Evolutionary conservation across 2,888 invertebrate species (phyloP).

Genomic region (Plagodis dolabraria): DNA sequence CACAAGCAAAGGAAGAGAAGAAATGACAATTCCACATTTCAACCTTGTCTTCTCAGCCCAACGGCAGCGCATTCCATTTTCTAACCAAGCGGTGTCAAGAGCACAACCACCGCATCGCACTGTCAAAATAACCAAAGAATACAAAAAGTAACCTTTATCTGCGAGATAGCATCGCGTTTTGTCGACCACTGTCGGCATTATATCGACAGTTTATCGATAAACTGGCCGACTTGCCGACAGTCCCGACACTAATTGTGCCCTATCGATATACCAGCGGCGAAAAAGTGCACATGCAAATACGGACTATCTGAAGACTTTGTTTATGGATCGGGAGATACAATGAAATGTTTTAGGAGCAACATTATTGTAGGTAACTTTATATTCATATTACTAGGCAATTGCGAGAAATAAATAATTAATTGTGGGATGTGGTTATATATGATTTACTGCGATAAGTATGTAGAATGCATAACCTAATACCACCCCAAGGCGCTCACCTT

Average conservation of each 20-base stretch:
- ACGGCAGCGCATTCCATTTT: not conserved
- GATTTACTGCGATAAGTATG: too few species aligned
- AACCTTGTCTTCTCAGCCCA: not conserved
- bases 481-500: too few species aligned
- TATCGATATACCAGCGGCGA: conserved; percentile 58
- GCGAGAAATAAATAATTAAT: too few species aligned
- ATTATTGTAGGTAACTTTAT: not conserved
- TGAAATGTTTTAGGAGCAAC: not conserved
- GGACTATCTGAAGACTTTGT: conserved; percentile 41
- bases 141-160: conserved; percentile 32
- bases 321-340: conserved; percentile 25
- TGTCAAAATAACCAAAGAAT: conserved; percentile 28
- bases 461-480: too few species aligned
- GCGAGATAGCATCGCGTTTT: conserved; percentile 75
- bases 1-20: too few species aligned
- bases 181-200: conserved; percentile 62
- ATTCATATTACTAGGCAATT: too few species aligned
- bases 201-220: conserved; percentile 64
- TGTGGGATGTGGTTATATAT: too few species aligned
- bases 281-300: conserved; percentile 66
- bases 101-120: conserved; percentile 21
- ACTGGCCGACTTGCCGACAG: conserved; percentile 68
- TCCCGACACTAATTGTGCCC: conserved; percentile 78
- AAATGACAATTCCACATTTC: not conserved
- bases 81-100: conserved; percentile 2